Conservation (phyloP, 2,113 vertebrate genomes). For the Capreolus pygargus region DNA sequence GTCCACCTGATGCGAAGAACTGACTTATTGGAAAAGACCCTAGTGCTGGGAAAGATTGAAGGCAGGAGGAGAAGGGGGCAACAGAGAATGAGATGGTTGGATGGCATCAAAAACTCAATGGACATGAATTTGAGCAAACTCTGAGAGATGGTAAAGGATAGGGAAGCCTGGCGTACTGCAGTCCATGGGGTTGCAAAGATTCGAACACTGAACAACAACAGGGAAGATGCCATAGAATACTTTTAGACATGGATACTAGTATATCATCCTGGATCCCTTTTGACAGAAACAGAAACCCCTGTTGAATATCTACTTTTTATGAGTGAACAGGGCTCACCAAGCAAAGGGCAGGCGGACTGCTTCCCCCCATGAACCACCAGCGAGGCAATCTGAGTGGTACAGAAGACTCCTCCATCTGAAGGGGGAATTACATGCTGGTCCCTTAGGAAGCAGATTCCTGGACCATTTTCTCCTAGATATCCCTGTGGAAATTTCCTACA, state of each 20-base stretch:
- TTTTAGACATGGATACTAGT: background rate
- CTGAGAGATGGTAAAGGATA: background rate
- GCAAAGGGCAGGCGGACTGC: background rate
- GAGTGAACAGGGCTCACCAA: background rate
- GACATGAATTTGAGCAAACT: background rate
- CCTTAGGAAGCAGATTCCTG: background rate
- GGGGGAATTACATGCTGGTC: background rate
- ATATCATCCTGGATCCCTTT: background rate
- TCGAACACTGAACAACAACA: background rate
- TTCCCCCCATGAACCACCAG: background rate
- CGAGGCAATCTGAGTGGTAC: background rate
- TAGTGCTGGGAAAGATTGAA: background rate
- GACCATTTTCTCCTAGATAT: background rate
- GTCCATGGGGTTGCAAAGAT: background rate
- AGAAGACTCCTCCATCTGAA: background rate
- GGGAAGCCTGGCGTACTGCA: background rate
- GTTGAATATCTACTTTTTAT: background rate
- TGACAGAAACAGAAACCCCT: background rate
- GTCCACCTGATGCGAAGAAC: background rate
- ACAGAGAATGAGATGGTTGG: background rate
- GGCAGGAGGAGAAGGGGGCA: background rate
- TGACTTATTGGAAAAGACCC: background rate
- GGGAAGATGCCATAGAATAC: background rate
- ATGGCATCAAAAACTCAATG: background rate
- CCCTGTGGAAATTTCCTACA: background rate